Conservation (phyloP, 2,113 vertebrate species). For the Diglossa brunneiventris region DNA sequence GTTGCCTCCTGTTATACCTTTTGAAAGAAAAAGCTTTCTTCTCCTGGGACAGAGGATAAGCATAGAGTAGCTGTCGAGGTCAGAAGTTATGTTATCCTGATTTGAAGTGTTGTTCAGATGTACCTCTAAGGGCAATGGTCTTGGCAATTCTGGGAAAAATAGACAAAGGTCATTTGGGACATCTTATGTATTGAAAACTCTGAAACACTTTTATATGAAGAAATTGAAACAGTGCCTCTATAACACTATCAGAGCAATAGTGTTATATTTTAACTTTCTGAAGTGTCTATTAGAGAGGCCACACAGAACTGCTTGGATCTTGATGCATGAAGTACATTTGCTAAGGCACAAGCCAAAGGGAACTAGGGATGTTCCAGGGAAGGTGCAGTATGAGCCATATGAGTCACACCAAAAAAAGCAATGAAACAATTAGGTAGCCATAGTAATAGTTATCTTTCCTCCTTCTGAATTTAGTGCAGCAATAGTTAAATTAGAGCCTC, state of each 20-base stretch:
- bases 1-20: not conserved
- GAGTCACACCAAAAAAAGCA: not conserved
- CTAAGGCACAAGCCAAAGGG: not conserved
- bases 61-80: not conserved
- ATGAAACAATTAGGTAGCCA: not conserved
- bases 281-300: not conserved
- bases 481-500: not conserved
- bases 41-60: not conserved
- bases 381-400: accelerated
- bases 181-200: constrained; percentile 22
- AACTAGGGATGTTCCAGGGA: not conserved
- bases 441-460: not conserved
- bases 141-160: not conserved
- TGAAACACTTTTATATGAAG: not conserved
- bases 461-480: not conserved
- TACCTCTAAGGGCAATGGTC: not conserved
- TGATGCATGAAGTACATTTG: not conserved
- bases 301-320: not conserved
- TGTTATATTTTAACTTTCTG: not conserved
- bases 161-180: not conserved
- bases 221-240: not conserved
- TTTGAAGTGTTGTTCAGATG: not conserved
- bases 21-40: not conserved
- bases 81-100: not conserved
- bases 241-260: not conserved